phyloP scores from a whole-genome alignment of 2,888 invertebrate species.

The Acrobasis consociella region DNA sequence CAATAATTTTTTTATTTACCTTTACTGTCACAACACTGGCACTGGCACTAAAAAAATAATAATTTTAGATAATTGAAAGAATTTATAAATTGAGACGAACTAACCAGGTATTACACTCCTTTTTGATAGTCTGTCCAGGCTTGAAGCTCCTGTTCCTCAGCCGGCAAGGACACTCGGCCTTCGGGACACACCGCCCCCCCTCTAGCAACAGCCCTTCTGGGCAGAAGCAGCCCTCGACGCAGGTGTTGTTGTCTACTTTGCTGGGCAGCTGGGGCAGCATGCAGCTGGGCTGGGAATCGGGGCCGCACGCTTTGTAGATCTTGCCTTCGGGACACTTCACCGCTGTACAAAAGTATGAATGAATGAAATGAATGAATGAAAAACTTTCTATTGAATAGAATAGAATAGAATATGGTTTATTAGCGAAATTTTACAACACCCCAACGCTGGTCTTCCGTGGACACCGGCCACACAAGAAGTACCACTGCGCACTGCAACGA shows the following conservation, averaged over 20 bases:
- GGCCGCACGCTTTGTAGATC: conserved; percentile 90
- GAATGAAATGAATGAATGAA: too few species aligned
- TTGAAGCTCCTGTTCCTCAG: conserved; percentile 88
- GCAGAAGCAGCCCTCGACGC: conserved; percentile 95
- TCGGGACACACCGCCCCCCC: conserved; percentile 87
- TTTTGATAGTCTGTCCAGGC: conserved; percentile 87
- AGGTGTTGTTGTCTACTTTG: conserved; percentile 70
- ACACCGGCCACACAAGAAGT: too few species aligned
- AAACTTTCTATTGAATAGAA: too few species aligned
- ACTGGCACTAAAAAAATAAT: too few species aligned
- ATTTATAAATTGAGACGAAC: conserved; percentile 28
- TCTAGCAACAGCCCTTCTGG: conserved; percentile 89
- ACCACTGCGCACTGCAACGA: too few species aligned
- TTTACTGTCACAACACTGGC: too few species aligned
- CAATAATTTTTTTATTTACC: too few species aligned
- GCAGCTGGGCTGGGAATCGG: conserved; percentile 88
- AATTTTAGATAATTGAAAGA: too few species aligned
- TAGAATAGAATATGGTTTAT: too few species aligned
- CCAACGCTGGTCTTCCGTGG: too few species aligned
- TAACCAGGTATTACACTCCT: conserved; percentile 93
- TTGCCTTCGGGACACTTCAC: conserved; percentile 89
- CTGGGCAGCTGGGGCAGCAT: conserved; percentile 70
- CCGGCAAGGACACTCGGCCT: conserved; percentile 90
- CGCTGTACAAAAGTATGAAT: too few species aligned
- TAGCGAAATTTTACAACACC: too few species aligned